A percentile compares a stretch with the other conserved stretches of the same genome.
Conservation (phyloP, 2,888 invertebrate species). For the Ophioninae sp. region DNA sequence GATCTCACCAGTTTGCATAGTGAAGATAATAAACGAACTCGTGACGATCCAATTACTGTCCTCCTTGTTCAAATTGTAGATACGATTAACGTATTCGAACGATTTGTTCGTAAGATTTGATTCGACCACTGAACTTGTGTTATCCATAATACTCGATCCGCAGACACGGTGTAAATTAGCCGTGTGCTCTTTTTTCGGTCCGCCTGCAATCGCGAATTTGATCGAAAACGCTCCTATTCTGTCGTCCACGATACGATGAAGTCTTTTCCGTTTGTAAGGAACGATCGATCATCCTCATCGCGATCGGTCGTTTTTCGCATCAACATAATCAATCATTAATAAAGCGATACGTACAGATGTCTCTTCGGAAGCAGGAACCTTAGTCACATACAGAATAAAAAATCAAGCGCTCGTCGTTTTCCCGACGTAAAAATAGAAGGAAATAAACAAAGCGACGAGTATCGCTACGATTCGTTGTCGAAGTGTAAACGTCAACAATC, state of each 20-base stretch:
- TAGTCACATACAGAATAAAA: conserved; percentile 48
- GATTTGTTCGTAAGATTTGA: conserved; percentile 69
- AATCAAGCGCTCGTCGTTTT: conserved; percentile 16
- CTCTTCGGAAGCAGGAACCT: background rate
- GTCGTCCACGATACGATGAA: background rate
- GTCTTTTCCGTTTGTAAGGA: background rate
- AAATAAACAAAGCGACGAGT: background rate
- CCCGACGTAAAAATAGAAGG: background rate
- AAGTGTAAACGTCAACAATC: background rate
- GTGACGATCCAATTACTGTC: conserved; percentile 95
- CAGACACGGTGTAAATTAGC: background rate
- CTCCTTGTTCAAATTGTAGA: conserved; percentile 87
- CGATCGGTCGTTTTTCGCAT: background rate
- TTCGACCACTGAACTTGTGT: conserved; percentile 46
- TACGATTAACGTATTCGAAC: conserved; percentile 70
- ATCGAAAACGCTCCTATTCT: background rate
- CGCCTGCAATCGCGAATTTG: background rate
- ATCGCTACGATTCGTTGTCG: background rate
- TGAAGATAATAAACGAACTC: conserved; percentile 94
- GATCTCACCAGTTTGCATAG: conserved; percentile 93
- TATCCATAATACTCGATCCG: conserved; percentile 35
- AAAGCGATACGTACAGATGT: background rate
- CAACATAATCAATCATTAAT: conserved; percentile 43
- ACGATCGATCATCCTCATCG: conserved; percentile 16
- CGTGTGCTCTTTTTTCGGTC: background rate